These are phyloP conservation scores for Sebastes oblongus DNA, from an alignment of 2,797 vertebrate genomes.

Conservation along the genomic window DNA sequence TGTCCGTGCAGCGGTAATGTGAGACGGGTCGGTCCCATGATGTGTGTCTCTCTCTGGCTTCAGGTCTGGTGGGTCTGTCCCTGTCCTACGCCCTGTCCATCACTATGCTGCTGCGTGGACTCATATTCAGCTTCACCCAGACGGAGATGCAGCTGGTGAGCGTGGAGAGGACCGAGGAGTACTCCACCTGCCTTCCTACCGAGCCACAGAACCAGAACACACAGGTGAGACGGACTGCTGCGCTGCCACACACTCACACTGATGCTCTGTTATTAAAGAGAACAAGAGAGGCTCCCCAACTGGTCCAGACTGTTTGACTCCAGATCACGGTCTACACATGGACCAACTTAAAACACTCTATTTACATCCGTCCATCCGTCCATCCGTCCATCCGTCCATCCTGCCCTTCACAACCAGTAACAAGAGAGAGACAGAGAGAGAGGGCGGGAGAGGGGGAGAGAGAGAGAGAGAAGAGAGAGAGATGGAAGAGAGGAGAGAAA, in stretches of 20 bases:
- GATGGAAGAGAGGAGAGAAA: too few relatives aligned
- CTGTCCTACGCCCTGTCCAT: conserved; percentile 94
- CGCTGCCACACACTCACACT: neutral
- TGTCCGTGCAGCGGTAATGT: rapidly evolving
- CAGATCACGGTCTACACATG: too few relatives aligned
- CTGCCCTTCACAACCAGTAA: too few relatives aligned
- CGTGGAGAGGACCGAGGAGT: conserved; percentile 93
- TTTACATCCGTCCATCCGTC: too few relatives aligned
- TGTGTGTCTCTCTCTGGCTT: neutral
- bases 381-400: too few relatives aligned
- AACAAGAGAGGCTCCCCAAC: too few relatives aligned
- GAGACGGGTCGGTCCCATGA: neutral
- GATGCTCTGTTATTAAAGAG: neutral
- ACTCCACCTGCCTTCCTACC: conserved; percentile 84
- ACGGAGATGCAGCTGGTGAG: conserved; percentile 97
- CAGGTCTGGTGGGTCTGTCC: conserved; percentile 93
- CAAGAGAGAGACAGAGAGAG: too few relatives aligned
- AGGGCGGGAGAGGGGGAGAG: rapidly evolving
- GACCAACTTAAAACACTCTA: too few relatives aligned
- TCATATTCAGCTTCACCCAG: conserved; percentile 92
- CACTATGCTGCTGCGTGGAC: conserved; percentile 88
- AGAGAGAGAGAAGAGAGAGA: too few relatives aligned
- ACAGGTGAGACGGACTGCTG: conserved; percentile 75
- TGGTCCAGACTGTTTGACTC: too few relatives aligned
- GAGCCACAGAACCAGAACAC: conserved; percentile 83